phyloP scores from a whole-genome alignment of 2,113 vertebrate species.

The Motacilla tschutschensis region DNA sequence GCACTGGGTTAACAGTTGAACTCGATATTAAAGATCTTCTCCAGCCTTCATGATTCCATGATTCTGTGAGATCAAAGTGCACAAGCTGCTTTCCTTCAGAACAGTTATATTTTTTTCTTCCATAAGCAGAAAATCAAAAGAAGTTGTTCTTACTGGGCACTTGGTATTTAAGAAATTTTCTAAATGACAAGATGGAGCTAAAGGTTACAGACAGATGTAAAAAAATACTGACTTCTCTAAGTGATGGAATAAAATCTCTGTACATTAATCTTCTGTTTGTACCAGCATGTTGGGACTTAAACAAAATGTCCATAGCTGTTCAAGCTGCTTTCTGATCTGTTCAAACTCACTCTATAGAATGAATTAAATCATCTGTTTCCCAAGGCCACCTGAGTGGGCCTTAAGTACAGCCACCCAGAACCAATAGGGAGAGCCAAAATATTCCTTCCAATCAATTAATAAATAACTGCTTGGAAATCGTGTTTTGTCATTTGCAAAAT shows the following conservation, averaged over 20 bases:
- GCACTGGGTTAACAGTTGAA: accelerated
- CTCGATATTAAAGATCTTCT: background rate
- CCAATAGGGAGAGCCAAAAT: background rate
- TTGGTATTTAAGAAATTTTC: background rate
- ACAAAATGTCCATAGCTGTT: background rate
- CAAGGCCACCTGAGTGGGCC: background rate
- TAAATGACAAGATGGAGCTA: background rate
- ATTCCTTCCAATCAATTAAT: background rate
- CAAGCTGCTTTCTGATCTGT: background rate
- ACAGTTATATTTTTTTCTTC: background rate
- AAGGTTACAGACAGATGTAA: background rate
- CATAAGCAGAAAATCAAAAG: background rate
- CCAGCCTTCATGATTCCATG: too few relatives aligned
- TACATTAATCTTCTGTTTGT: background rate
- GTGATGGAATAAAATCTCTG: background rate
- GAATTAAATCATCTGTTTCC: background rate
- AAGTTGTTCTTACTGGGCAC: accelerated
- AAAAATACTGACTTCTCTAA: background rate
- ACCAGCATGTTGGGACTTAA: background rate
- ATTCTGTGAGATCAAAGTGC: background rate
- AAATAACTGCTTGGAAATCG: background rate
- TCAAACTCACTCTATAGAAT: background rate
- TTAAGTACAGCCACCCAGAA: background rate
- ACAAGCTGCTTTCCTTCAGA: background rate
- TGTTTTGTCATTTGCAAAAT: background rate